Evolutionary conservation across 2,113 vertebrate species (phyloP), one percentile per base, ranked within the genome.

Genomic region (Lipotes vexillifer): DNA sequence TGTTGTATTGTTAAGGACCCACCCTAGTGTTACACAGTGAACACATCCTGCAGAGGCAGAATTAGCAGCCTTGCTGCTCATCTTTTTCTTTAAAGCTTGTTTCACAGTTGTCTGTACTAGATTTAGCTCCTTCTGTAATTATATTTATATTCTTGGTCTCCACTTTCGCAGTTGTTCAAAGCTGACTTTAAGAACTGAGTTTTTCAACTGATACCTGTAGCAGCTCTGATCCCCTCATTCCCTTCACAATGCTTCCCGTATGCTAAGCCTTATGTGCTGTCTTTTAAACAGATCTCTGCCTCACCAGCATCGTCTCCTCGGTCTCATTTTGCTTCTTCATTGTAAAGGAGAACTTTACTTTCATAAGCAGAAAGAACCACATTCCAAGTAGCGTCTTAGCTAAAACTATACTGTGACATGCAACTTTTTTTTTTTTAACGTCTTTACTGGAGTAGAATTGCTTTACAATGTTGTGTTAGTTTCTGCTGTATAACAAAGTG

Each of bases 211-310:
- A 75, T 89, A 85, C 86, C 69, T 80, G 85, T 25, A 87, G 84
- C 13, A 61, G 18, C 68, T 66, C 96, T 88, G 49, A 87, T 92
- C 77, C n/a, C 14, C 3, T 94, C 44, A 31, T n/a, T 74, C 29
- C 84, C 63, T 77, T 96, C 69, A 82, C 71, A 97, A 90, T 95
- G 61, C 23, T 71, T 71, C 44, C 72, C 71, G 68, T 11, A 77
- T 21, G 23, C 78, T 91, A 69, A 75, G 23, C 6, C 52, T 52
- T 41, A 33, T 8, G 31, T 41, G 29, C 29, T 81, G 4, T 92
- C 68, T 88, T 84, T 77, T 55, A 38, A 14, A 23, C 4, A 78
- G 29, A 46, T 57, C 52, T 63, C 38, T 82, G 72, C 52, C 44
- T 41, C 23, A 8, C 18, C 69, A 17, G 33, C 31, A 49, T 55